Conservation (phyloP, 2,113 vertebrate species). For the Lepus timidus region DNA sequence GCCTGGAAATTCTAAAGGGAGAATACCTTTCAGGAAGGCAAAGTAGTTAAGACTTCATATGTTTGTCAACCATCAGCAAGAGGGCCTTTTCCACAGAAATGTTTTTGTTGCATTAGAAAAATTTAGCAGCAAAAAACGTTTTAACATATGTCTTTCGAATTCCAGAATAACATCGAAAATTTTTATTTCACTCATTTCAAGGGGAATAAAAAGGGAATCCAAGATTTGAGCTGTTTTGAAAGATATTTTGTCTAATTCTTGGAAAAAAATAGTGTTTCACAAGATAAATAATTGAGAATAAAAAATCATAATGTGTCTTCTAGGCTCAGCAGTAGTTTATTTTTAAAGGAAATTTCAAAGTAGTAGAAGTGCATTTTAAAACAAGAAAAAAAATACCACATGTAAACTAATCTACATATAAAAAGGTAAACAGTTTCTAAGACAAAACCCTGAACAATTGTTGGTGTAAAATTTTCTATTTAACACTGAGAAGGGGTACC, state of each 20-base stretch:
- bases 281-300: neutral
- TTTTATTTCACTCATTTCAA: neutral
- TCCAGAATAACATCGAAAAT: neutral
- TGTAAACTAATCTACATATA: neutral
- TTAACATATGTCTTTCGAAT: neutral
- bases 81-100: slow-evolving; percentile 42
- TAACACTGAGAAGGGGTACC: neutral
- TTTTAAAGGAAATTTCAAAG: neutral
- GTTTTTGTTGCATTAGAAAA: neutral
- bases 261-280: neutral
- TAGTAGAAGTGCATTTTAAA: neutral
- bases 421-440: neutral
- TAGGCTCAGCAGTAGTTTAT: neutral
- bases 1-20: slow-evolving; percentile 13
- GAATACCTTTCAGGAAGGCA: neutral
- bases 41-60: neutral
- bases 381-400: slow-evolving; percentile 18
- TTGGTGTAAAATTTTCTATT: neutral
- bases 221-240: neutral
- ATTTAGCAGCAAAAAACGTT: neutral
- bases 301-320: neutral
- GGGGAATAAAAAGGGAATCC: neutral
- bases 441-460: neutral
- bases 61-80: neutral
- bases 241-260: neutral